phyloP scores from a whole-genome alignment of 2,113 vertebrate genomes.

The Rhinoptilus africanus region DNA sequence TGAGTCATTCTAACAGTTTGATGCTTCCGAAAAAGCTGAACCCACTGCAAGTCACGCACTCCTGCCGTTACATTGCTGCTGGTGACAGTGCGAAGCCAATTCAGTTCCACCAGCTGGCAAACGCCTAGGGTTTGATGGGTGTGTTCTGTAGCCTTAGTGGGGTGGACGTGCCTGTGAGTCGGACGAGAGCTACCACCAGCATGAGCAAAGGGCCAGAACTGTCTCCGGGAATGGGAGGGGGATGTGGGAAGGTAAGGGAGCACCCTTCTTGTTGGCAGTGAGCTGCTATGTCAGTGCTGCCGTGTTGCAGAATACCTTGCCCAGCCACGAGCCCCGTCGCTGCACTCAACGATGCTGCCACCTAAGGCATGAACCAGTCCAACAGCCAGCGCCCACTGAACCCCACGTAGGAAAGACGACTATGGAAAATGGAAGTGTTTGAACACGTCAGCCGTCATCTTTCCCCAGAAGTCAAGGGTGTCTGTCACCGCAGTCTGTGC shows the following conservation, averaged over 20 bases:
- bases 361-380: background rate
- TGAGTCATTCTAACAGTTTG: background rate
- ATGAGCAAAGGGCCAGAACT: background rate
- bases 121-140: background rate
- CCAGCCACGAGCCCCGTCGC: fast-evolving
- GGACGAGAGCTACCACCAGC: background rate
- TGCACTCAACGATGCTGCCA: background rate
- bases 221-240: background rate
- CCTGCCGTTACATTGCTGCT: background rate
- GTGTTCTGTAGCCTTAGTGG: background rate
- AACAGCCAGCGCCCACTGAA: background rate
- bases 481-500: background rate
- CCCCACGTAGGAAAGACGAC: background rate
- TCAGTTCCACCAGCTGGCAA: background rate
- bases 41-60: background rate
- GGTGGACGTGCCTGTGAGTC: fast-evolving
- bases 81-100: background rate
- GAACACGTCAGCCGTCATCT: fast-evolving
- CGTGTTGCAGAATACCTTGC: background rate
- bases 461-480: background rate
- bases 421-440: background rate
- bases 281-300: background rate
- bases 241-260: background rate
- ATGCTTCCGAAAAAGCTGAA: background rate
- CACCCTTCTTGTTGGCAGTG: background rate